phyloP scores from a whole-genome alignment of 1,140 invertebrate species.

The Oedothorax gibbosus region DNA sequence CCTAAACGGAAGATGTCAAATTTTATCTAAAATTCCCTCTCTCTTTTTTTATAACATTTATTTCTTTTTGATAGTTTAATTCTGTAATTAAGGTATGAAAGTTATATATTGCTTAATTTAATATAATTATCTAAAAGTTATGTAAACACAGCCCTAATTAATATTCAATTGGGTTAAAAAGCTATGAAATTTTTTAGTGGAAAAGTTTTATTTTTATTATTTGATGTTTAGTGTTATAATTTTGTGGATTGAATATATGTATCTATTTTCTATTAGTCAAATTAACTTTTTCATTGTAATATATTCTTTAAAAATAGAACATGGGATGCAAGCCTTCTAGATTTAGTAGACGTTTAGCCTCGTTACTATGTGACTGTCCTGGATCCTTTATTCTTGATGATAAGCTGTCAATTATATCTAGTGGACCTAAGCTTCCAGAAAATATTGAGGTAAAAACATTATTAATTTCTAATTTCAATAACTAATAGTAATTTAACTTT shows the following conservation, averaged over 20 bases:
- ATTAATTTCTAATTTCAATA: neutral
- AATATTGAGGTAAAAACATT: neutral
- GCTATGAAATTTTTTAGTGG: neutral
- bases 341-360: conserved; percentile 96
- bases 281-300: no score
- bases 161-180: neutral
- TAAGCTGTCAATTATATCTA: conserved; percentile 88
- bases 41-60: no score
- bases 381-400: conserved; percentile 92
- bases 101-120: no score
- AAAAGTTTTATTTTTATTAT: neutral
- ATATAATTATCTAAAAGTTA: neutral
- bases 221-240: neutral
- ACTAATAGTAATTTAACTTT: no score
- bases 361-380: conserved; percentile 89
- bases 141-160: neutral
- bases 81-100: no score
- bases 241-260: neutral
- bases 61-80: no score
- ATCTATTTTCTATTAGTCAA: no score
- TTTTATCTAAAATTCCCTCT: no score
- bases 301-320: conserved; percentile 24
- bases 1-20: no score
- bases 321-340: conserved; percentile 68
- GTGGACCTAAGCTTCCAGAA: conserved; percentile 15